Base-by-base conservation (phyloP, 2,888 invertebrate genomes). In the Saturnia japonica region DNA sequence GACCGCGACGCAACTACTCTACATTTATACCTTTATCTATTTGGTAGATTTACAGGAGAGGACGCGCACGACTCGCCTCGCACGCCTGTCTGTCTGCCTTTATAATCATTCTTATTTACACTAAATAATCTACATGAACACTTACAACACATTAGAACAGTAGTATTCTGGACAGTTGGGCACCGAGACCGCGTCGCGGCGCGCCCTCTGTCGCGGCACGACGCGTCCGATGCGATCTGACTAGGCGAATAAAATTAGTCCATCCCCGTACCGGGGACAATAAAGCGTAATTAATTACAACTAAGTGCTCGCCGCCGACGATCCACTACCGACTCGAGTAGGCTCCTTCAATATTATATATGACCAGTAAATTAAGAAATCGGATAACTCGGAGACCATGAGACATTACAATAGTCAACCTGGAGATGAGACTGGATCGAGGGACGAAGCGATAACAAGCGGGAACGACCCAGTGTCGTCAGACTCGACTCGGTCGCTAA, bases 51-150 rank as follows among this genome's bases (percentile, higher is more conserved):
- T 70, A 74, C 73, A 72, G 77, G 74, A 28, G 77, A 74, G 75
- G 75, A 77, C 79, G 77, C 78, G 70, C 57, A 69, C 72, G 74
- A 76, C 74, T 22, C 80, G 79, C 78, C 77, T 77, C 77, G 73
- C 76, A 75, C 78, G 77, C 72, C 72, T 75, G 78, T 76, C 72
- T 74, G 69, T 74, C 71, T 72, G 74, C 69, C 76, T 74, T 73
- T 89, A 89, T 88, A 88, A 89, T 88, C 86, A 88, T 89, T 89
- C 88, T 90, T 90, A 90, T 89, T 84, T 90, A 90, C 90, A 89
- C 89, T 91, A 91, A 88, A 86, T 88, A 89, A 82, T 87, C 91
- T 91, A 91, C 88, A 88, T 91, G 91, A 91, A 91, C 91, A 91
- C 91, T 91, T 91, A 91, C 89, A 89, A 91, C 88, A 90, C 91